A percentile compares a stretch with the other conserved stretches of the same genome.
Evolutionary conservation across 2,888 invertebrate species (phyloP).

Genomic region (Euproctis similis): DNA sequence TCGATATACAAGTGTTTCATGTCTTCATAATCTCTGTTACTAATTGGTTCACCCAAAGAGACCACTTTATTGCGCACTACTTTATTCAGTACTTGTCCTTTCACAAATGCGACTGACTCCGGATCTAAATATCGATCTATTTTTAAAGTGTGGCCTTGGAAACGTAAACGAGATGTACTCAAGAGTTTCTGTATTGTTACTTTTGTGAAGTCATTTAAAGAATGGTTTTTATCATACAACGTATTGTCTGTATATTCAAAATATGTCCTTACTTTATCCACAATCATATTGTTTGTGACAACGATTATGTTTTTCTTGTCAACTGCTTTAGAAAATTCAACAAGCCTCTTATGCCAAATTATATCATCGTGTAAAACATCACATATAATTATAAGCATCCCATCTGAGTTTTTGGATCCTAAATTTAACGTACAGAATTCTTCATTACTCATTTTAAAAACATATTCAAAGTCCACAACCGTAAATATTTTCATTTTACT

Average conservation of each 20-base stretch:
- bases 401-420: slow-evolving; percentile 1
- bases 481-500: neutral
- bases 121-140: slow-evolving; percentile 1
- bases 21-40: slow-evolving; percentile 7
- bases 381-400: slow-evolving; percentile 2
- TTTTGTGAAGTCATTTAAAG: slow-evolving; percentile 1
- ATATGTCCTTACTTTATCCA: neutral
- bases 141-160: slow-evolving; percentile 1
- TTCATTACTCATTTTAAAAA: neutral
- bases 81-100: slow-evolving; percentile 2
- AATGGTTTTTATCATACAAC: neutral
- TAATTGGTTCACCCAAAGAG: slow-evolving; percentile 3
- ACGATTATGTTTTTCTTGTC: neutral
- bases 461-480: slow-evolving; percentile 3
- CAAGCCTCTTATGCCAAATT: neutral
- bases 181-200: neutral
- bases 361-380: neutral
- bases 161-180: slow-evolving; percentile 1
- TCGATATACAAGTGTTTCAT: slow-evolving; percentile 7
- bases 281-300: slow-evolving; percentile 1
- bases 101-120: slow-evolving; percentile 1
- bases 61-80: slow-evolving; percentile 3
- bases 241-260: neutral
- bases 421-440: neutral
- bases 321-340: neutral